phyloP scores from a whole-genome alignment of 2,113 vertebrate species.

The Bettongia penicillata region DNA sequence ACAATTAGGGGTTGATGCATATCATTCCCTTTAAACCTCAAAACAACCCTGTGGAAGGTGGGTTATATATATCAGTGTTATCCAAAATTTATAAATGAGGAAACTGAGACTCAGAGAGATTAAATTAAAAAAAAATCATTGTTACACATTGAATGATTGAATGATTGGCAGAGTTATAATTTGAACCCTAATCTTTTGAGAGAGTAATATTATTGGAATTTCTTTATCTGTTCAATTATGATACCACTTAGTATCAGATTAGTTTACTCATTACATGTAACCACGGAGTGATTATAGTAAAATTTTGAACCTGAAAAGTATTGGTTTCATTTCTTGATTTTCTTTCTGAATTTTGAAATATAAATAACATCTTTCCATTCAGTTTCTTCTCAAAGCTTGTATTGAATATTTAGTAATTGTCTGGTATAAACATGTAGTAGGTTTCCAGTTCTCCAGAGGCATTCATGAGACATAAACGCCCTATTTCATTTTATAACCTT shows the following conservation, averaged over 20 bases:
- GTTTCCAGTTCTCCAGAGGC: not conserved
- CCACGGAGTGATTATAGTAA: not conserved
- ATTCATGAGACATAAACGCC: not conserved
- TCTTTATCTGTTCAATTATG: not conserved
- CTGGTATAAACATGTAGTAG: not conserved
- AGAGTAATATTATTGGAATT: not conserved
- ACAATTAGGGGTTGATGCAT: too few species aligned
- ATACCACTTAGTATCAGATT: not conserved
- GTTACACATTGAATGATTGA: not conserved
- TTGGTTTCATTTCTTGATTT: not conserved
- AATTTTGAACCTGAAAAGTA: not conserved
- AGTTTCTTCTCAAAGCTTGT: not conserved
- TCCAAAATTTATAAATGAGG: not conserved
- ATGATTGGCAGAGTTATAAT: not conserved
- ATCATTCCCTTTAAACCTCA: too few species aligned
- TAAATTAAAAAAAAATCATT: not conserved
- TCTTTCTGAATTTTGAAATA: not conserved
- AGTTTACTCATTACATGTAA: not conserved
- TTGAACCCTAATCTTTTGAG: not conserved
- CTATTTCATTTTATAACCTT: constrained; percentile 59
- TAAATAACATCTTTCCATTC: not conserved
- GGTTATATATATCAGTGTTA: not conserved
- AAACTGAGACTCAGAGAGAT: not conserved
- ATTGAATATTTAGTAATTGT: not conserved
- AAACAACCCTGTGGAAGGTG: too few species aligned